Evolutionary conservation across 2,888 invertebrate species (phyloP).

Genomic region (Apamea monoglypha): DNA sequence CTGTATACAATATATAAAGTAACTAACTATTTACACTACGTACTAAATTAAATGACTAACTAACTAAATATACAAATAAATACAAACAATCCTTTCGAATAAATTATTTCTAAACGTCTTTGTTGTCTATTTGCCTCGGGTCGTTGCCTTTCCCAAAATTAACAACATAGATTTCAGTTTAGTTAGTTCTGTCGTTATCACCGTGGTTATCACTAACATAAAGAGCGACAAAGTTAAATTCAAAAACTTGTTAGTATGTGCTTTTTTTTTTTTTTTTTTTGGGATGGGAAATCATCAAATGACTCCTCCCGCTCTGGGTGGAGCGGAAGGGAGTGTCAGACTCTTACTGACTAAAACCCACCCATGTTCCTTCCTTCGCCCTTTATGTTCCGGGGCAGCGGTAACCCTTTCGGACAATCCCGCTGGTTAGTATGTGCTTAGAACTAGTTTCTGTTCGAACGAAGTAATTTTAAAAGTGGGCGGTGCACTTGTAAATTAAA

Average conservation of each 20-base stretch:
- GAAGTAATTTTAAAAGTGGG: slow-evolving; percentile 48
- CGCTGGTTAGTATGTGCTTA: slow-evolving; percentile 27
- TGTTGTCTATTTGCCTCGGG: not conserved
- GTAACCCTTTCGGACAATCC: too few relatives aligned
- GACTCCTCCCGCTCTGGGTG: too few relatives aligned
- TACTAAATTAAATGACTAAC: not conserved
- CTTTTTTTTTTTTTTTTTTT: too few relatives aligned
- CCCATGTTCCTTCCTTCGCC: too few relatives aligned
- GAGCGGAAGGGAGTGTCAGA: too few relatives aligned
- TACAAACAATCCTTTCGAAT: not conserved
- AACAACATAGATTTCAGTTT: slow-evolving; percentile 12
- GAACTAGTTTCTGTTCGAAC: slow-evolving; percentile 13
- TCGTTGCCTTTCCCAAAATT: slow-evolving; percentile 31
- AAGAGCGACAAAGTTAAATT: slow-evolving; percentile 52
- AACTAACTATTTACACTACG: too few relatives aligned
- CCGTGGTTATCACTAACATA: slow-evolving; percentile 9
- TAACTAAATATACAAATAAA: not conserved
- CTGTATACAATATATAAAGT: too few relatives aligned
- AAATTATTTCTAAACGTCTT: slow-evolving; percentile 4
- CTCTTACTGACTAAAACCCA: too few relatives aligned
- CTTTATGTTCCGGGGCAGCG: too few relatives aligned
- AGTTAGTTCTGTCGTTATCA: slow-evolving; percentile 27
- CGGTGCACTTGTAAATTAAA: slow-evolving; percentile 17
- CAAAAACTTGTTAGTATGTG: slow-evolving; percentile 48
- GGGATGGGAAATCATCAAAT: too few relatives aligned